These are phyloP conservation scores for Pitangus sulphuratus DNA, from an alignment of 2,797 vertebrate species.

Conservation along the genomic window DNA sequence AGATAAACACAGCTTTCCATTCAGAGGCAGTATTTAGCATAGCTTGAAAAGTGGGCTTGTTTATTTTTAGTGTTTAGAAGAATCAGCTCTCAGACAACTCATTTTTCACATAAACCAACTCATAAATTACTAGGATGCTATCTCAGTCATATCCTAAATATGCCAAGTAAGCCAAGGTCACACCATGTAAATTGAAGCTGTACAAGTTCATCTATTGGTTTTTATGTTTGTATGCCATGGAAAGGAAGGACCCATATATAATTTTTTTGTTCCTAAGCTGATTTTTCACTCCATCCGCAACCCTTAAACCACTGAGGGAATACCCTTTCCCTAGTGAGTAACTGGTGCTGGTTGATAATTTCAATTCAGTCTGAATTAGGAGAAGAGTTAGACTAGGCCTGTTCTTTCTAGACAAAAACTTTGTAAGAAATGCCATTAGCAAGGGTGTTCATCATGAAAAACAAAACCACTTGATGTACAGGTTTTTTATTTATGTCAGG, in stretches of 20 bases:
- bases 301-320: not conserved
- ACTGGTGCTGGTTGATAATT: not conserved
- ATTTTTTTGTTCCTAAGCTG: not conserved
- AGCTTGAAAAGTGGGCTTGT: not conserved
- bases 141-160: slow-evolving; percentile 25
- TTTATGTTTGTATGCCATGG: not conserved
- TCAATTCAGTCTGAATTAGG: not conserved
- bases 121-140: slow-evolving; percentile 8
- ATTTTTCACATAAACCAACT: slow-evolving; percentile 31
- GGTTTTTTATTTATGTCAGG: not conserved
- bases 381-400: not conserved
- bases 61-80: slow-evolving; percentile 19
- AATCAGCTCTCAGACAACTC: not conserved
- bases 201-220: not conserved
- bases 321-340: not conserved
- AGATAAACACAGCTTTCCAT: not conserved
- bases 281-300: not conserved
- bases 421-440: not conserved
- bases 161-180: not conserved
- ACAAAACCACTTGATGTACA: not conserved
- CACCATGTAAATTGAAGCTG: not conserved
- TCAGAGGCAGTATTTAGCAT: not conserved
- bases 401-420: not conserved
- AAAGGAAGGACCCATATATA: not conserved
- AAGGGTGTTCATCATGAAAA: not conserved